Evolutionary conservation across 2,797 vertebrate species (phyloP).

Genomic region (Tadarida brasiliensis): DNA sequence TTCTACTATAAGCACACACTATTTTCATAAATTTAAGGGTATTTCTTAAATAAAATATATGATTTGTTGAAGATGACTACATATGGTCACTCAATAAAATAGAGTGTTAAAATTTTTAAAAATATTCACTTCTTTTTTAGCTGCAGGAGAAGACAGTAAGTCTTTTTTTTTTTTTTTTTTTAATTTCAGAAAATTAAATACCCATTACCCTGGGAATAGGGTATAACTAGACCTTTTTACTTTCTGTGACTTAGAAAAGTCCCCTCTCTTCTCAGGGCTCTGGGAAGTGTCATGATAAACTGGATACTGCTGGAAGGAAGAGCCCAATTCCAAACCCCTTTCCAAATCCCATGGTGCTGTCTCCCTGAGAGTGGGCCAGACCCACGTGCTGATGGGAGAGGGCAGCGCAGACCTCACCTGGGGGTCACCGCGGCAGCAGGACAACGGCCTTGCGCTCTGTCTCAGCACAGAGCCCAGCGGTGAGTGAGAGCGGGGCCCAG

Average conservation of each 20-base stretch:
- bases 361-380: not conserved
- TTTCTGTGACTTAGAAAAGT: not conserved
- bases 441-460: not conserved
- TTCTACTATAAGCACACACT: not conserved
- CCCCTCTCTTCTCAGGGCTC: not conserved
- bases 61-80: not conserved
- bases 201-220: not conserved
- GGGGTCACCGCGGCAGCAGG: not conserved
- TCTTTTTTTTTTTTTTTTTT: not conserved
- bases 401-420: not conserved
- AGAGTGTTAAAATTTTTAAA: not conserved
- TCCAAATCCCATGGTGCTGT: not conserved
- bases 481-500: not conserved
- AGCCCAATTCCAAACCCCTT: not conserved
- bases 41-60: conserved; percentile 1
- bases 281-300: not conserved
- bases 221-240: not conserved
- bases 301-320: not conserved
- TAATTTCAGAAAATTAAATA: not conserved
- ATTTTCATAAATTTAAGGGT: not conserved
- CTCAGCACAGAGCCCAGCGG: not conserved
- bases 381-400: not conserved
- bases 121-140: not conserved
- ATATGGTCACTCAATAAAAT: not conserved
- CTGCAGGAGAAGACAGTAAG: not conserved